These are phyloP conservation scores for Caenorhabditis sp. DNA, from an alignment of 2,888 invertebrate genomes.

Conservation along the genomic window DNA sequence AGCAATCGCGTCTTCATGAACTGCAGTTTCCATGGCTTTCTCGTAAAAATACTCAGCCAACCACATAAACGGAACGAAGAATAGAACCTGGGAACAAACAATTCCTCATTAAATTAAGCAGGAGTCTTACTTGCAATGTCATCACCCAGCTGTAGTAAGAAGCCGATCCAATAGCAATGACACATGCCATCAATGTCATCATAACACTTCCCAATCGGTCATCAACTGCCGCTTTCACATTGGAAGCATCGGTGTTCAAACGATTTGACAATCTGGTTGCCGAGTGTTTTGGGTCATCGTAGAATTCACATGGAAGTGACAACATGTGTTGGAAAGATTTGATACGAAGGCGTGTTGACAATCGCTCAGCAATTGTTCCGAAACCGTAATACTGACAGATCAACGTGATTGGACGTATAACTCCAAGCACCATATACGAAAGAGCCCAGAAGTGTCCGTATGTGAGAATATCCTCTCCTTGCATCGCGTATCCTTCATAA, in stretches of 20 bases:
- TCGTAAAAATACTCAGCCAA: conserved; percentile 52
- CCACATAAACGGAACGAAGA: conserved; percentile 37
- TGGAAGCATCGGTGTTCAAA: conserved; percentile 84
- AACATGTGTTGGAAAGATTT: conserved; percentile 82
- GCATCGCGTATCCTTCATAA: conserved; percentile 43
- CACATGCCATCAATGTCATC: conserved; percentile 25
- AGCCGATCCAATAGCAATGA: conserved; percentile 23
- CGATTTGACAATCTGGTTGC: conserved; percentile 83
- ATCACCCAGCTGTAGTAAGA: conserved; percentile 48
- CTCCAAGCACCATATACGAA: conserved; percentile 83
- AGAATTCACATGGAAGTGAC: conserved; percentile 84
- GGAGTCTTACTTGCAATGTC: conserved; percentile 31
- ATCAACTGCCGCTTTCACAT: conserved; percentile 82
- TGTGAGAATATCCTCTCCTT: conserved; percentile 79
- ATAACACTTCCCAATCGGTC: conserved; percentile 52
- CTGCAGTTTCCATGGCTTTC: conserved; percentile 14
- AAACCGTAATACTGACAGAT: conserved; percentile 78
- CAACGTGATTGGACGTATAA: conserved; percentile 76
- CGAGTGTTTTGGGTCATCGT: conserved; percentile 83
- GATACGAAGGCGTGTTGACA: conserved; percentile 83
- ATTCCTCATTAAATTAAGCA: neutral
- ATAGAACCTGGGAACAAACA: conserved; percentile 19
- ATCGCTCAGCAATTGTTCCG: conserved; percentile 80
- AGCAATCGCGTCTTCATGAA: conserved; percentile 45
- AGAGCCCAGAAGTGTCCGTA: conserved; percentile 84